Evolutionary conservation across 2,113 vertebrate genomes (phyloP), one percentile per base, ranked within the genome.

Genomic region (Gallinago paraguaiae): DNA sequence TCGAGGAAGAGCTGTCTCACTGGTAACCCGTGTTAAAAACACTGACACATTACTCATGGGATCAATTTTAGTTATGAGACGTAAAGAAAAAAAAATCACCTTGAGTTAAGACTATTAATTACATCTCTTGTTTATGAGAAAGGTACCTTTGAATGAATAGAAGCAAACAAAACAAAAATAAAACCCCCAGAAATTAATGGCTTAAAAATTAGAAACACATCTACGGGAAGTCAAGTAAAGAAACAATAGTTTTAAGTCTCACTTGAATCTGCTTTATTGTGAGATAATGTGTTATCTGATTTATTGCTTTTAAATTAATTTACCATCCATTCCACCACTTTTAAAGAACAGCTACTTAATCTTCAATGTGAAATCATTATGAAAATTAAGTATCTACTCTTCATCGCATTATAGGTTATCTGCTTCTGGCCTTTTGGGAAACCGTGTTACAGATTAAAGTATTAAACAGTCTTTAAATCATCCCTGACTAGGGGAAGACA

Each of bases 391-490:
- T 88, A 43, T 51, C 76, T 78, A 59, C 48, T 78, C 60, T 57
- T 87, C 59, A 19, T 53, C 18, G 17, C 37, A 35, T 88, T 86
- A 64, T 33, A 85, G 65, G 65, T 79, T 96, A 91, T 70, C 80
- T 72, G n/a, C 72, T 76, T 50, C 6, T 0, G 41, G 86, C 69
- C 88, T 92, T 86, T 90, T 20, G 80, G 64, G 81, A 88, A 88
- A 91, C 82, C 2, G 17, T 45, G 1, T 71, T 89, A 56, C 76
- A 84, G 86, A 94, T 95, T 96, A 92, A 94, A 93, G 90, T 83
- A 88, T 94, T 96, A 93, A 90, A 82, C 57, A 46, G 22, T 65
- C 86, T 86, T 82, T 93, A 95, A 90, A 84, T 84, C 80, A 82
- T 46, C 57, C 69, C 2, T 53, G 76, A 51, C 88, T 48, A 23